A percentile compares a stretch with the other conserved stretches of the same genome.
phyloP scores from a whole-genome alignment of 2,888 invertebrate species.

The Sepiola atlantica region DNA sequence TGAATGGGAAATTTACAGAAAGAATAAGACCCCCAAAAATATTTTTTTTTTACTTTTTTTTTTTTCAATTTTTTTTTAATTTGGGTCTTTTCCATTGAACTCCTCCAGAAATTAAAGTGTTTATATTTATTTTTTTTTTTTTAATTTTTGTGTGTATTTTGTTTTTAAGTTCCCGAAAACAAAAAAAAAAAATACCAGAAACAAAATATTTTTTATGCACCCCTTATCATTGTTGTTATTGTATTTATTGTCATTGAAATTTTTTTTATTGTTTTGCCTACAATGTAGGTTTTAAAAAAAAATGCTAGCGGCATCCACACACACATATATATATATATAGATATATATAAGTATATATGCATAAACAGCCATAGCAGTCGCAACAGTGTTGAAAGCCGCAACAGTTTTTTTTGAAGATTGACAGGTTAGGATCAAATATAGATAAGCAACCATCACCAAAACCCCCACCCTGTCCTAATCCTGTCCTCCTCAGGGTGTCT shows the following conservation, averaged over 20 bases:
- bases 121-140: too few relatives aligned
- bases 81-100: background rate
- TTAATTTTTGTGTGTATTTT: too few relatives aligned
- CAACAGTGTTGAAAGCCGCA: background rate
- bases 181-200: background rate
- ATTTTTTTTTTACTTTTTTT: background rate
- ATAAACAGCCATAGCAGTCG: background rate
- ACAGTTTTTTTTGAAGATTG: background rate
- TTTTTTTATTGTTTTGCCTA: slow-evolving; percentile 1
- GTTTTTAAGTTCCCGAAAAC: background rate
- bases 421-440: background rate
- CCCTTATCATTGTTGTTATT: slow-evolving; percentile 33
- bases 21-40: background rate
- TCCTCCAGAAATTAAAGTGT: background rate
- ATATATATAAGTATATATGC: too few relatives aligned
- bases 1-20: background rate
- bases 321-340: background rate
- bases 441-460: slow-evolving; percentile 32
- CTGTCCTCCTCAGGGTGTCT: background rate
- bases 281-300: slow-evolving; percentile 32
- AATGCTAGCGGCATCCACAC: background rate
- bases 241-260: background rate
- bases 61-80: background rate
- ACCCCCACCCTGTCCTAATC: slow-evolving; percentile 6
- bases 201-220: slow-evolving; percentile 24